Evolutionary conservation across 1,140 invertebrate genomes (phyloP), one percentile per base, ranked within the genome.

Genomic region (Planococcus citri): DNA sequence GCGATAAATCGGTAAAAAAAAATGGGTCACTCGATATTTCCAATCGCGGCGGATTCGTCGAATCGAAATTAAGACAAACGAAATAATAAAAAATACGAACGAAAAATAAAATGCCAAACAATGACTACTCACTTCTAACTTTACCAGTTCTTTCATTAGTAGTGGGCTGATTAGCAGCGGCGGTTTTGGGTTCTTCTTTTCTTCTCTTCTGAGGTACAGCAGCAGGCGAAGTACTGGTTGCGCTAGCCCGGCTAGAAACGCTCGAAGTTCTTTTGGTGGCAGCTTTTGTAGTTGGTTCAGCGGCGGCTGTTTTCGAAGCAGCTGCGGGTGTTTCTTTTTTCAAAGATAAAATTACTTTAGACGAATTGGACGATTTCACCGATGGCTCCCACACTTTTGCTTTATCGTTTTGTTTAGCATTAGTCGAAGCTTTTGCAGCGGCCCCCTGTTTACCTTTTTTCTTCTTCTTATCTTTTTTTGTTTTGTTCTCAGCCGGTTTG

Each of bases 331-430:
- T 25, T 64, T 64, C 60, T 25, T 64, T 64, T 25, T 64, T 64
- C 60, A 64, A 17, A 4, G 60, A 64, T 25, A 64, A 64, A 4
- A 64, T 20, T 20, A 64, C 60, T 64, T 27, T 24, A 1, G 60
- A 64, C 21, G 60, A 64, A 64, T 64, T 64, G 9, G 60, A 64
- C 60, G 60, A 24, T 64, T 64, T 64, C 20, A 64, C 60, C 20
- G 60, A 64, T 9, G 60, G 60, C 20, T 64, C 60, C 60, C 60
- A 64, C 2, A 24, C 25, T 64, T 64, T 64, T 9, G 60, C 22
- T 22, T 64, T 64, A 27, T 25, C 22, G 4, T 24, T 25, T 12
- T 64, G 20, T 12, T 64, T 64, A 14, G 20, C 8, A 4, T 9
- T 10, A 20, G 60, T 27, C 22, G 60, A 25, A 2, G 60, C 9